A percentile compares a stretch with the other conserved stretches of the same genome.
phyloP scores from a whole-genome alignment of 64 coral and sea anemone genomes.

The Catalaphyllia jardinei region DNA sequence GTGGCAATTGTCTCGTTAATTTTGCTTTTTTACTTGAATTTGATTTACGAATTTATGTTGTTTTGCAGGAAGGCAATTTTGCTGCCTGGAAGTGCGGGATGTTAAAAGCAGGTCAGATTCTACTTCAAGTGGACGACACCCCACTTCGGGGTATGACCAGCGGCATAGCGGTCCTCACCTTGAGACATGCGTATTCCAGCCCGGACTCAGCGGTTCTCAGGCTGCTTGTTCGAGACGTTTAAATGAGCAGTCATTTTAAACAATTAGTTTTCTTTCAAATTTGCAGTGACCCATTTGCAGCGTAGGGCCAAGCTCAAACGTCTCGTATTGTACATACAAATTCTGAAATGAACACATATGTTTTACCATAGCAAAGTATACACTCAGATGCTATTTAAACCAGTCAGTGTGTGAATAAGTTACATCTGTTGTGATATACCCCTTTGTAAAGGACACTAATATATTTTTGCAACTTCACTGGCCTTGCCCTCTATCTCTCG shows the following conservation, averaged over 20 bases:
- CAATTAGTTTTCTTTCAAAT: neutral
- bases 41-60: neutral
- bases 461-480: no score
- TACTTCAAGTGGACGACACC: slow-evolving; percentile 76
- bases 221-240: slow-evolving; percentile 58
- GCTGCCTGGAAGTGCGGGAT: slow-evolving; percentile 66
- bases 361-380: no score
- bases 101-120: slow-evolving; percentile 72
- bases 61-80: slow-evolving; percentile 70
- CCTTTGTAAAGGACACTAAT: no score
- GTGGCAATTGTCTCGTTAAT: neutral
- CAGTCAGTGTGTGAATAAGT: no score
- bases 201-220: slow-evolving; percentile 44
- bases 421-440: no score
- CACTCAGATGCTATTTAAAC: no score
- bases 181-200: slow-evolving; percentile 77
- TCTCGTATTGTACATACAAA: neutral
- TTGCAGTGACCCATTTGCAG: neutral
- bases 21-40: neutral
- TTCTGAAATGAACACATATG: neutral
- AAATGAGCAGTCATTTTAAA: neutral
- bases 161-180: slow-evolving; percentile 67
- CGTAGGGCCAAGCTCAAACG: neutral
- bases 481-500: no score
- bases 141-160: slow-evolving; percentile 78